phyloP scores from a whole-genome alignment of 2,797 vertebrate genomes.

The Pantherophis alleghaniensis region DNA sequence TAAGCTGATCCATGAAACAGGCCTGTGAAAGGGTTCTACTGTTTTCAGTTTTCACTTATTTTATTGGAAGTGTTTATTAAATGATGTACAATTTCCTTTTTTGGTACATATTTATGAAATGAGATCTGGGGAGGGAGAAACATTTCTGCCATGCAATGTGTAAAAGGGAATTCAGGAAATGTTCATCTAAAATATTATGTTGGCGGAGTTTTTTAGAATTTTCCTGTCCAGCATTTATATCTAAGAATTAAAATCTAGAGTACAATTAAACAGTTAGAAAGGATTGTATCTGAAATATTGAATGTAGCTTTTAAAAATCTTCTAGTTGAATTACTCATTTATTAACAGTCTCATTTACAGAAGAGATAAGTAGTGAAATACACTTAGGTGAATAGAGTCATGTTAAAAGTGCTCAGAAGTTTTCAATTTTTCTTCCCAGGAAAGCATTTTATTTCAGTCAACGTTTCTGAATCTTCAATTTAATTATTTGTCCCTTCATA shows the following conservation, averaged over 20 bases:
- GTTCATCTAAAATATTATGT: not conserved
- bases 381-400: not conserved
- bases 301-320: not conserved
- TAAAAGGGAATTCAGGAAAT: not conserved
- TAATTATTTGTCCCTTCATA: not conserved
- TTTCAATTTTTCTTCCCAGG: not conserved
- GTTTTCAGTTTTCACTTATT: not conserved
- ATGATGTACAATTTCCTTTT: not conserved
- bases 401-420: not conserved
- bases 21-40: not conserved
- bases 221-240: not conserved
- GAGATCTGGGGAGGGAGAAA: not conserved
- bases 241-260: not conserved
- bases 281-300: not conserved
- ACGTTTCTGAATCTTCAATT: not conserved
- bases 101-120: not conserved
- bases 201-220: not conserved
- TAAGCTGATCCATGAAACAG: not conserved
- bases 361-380: not conserved
- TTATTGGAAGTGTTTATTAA: not conserved
- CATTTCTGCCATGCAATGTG: not conserved
- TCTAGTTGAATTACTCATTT: not conserved
- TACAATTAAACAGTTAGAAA: not conserved
- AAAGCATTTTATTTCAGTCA: not conserved
- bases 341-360: not conserved